These are phyloP conservation scores for Seladonia tumulorum DNA, from an alignment of 2,888 invertebrate species.

Conservation along the genomic window DNA sequence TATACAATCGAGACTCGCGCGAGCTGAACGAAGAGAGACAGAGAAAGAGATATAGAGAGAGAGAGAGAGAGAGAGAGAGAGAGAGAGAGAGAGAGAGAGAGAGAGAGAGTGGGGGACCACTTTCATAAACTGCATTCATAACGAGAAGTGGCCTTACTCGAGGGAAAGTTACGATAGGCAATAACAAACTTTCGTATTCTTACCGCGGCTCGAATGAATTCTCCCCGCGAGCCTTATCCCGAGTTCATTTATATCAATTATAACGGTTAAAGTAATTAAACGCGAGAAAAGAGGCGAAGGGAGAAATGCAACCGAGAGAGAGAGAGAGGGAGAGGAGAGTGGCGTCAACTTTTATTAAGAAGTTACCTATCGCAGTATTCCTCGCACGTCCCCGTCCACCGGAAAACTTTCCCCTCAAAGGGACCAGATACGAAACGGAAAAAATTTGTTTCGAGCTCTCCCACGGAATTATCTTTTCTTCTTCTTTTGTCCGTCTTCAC, in stretches of 20 bases:
- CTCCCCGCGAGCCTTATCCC: slow-evolving; percentile 22
- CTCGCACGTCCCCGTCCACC: slow-evolving; percentile 1
- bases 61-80: no score
- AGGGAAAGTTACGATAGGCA: slow-evolving; percentile 55
- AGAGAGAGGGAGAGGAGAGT: background rate
- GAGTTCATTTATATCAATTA: slow-evolving; percentile 70
- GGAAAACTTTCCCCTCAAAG: background rate
- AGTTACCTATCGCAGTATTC: slow-evolving; percentile 30
- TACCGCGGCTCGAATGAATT: slow-evolving; percentile 53
- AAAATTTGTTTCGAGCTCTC: slow-evolving; percentile 17
- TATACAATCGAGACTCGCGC: slow-evolving; percentile 7
- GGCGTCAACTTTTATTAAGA: slow-evolving; percentile 37
- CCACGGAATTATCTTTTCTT: background rate
- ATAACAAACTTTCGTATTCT: slow-evolving; percentile 65
- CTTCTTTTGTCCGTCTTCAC: background rate
- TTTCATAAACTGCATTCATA: slow-evolving; percentile 46
- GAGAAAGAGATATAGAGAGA: no score
- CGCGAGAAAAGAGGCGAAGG: slow-evolving; percentile 16
- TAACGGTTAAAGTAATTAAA: slow-evolving; percentile 61
- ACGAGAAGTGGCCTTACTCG: slow-evolving; percentile 23
- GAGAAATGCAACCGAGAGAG: background rate
- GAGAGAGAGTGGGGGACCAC: background rate
- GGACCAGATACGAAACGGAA: background rate
- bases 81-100: background rate
- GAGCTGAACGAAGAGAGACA: slow-evolving; percentile 10